Evolutionary conservation across 2,888 invertebrate genomes (phyloP), one percentile per base, ranked within the genome.

Genomic region (Arrhopalites spinosus): DNA sequence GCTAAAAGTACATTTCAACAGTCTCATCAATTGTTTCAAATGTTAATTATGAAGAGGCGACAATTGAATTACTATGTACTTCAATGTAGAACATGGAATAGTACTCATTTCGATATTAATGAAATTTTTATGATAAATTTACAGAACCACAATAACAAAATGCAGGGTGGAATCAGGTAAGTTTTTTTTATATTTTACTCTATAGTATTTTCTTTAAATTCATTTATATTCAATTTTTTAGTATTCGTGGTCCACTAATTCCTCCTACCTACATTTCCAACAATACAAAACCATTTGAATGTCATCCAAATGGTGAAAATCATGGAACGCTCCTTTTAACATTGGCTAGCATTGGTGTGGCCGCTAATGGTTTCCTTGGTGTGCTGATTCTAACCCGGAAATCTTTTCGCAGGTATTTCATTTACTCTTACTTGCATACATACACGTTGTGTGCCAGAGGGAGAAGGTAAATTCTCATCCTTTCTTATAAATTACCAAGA

Each of bases 331-430:
- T 81, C 23, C 75, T 83, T 27, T 78, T 82, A 25, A 77, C 81
- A 11, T 71, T 82, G 45, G 82, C 82, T 20, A 79, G 80, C 72
- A 80, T 81, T 20, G 82, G 82, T 50, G 81, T 93, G 89, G 90
- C 91, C 0, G 93, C 93, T 43, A 94, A 94, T 86, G 86, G 93
- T 80, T 90, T 92, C 45, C 89, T 94, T 72, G 93, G 93, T 92
- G 89, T 90, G 13, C 90, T 94, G 81, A 93, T 94, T 84, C 87
- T 93, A 69, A 90, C 91, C 86, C 92, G 92, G 86, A 90, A 91
- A 83, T 92, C 93, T 84, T 87, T 94, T 59, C 88, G 93, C 84
- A 91, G 93, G 93, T 93, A 86, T 27, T 27, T 25, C 13, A 66
- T 43, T 23, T 25, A 63, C 27, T 63, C 20, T 17, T 63, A 63